Base-by-base conservation (phyloP, 2,888 invertebrate species). In the Protula sp. region DNA sequence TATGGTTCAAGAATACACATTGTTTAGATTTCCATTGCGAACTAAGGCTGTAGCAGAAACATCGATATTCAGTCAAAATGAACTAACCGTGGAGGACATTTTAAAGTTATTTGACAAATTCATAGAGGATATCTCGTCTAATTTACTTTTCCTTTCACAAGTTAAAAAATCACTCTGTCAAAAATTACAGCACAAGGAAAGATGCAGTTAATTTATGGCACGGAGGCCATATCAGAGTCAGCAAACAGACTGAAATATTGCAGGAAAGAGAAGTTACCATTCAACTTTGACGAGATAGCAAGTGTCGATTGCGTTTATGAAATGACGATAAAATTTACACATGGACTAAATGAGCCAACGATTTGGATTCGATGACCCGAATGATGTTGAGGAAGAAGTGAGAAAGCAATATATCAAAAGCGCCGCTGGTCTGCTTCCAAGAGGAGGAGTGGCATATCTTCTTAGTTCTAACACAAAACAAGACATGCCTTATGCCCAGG, bases 11-110 rank as follows among this genome's bases (percentile, higher is more conserved):
- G 45, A 38, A 9, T 14, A 38, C 45, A 76, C 77, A n/a, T 56
- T 76, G 30, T 77, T 77, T 58, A 62, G 76, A 26, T 67, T 77
- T 38, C 76, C 76, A 14, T 62, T 77, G 22, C 61, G 76, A 60
- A 68, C 57, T 24, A n/a, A 30, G n/a, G 48, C 61, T 5, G 67
- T 70, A 64, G 68, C 67, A 3, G 19, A 52, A n/a, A 54, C 38
- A 3, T 74, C 74, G 2, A 58, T 66, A 27, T 66, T 76, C 5
- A 64, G 62, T 3, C 56, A 61, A 14, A 53, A 61, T 4, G 50
- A 29, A 1, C 56, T 71, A 2, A 61, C 62, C 4, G 26, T 50
- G 3, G 61, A 63, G 0, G 31, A 55, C 2, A 30, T 74, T 2
- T 54, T 61, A 19, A 30, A 58, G 38, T 45, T 77, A 2, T 50